Percentiles rank a stretch among this genome's conserved stretches.
Evolutionary conservation across 2,797 vertebrate genomes (phyloP).

Genomic region (Stomatorhinus walkeri): DNA sequence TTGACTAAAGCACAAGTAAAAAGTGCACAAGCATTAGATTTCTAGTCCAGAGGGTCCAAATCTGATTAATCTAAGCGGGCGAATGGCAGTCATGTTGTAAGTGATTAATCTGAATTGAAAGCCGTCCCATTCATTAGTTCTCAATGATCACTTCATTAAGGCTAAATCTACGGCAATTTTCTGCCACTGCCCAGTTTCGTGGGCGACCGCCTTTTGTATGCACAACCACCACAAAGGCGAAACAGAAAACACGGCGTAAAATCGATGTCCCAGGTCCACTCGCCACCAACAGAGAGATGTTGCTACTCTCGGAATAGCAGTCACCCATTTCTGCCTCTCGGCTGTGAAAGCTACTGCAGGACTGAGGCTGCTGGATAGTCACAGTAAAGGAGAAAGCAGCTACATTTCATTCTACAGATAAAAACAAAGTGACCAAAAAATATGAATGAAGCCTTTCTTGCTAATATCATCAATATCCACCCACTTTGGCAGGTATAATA

Average conservation of each 20-base stretch:
- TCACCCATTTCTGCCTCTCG: not conserved
- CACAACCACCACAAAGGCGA: not conserved
- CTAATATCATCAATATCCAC: not conserved
- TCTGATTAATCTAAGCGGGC: not conserved
- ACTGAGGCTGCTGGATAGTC: not conserved
- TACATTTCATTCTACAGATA: not conserved
- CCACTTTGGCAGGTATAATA: not conserved
- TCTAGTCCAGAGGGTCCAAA: not conserved
- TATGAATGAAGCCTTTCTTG: not conserved
- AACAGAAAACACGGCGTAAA: not conserved
- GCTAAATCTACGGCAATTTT: not conserved
- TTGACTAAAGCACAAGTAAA: not conserved
- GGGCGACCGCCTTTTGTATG: not conserved
- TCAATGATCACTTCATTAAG: not conserved
- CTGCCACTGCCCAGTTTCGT: not conserved
- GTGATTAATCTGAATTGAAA: not conserved
- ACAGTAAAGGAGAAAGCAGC: not conserved
- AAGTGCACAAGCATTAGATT: not conserved
- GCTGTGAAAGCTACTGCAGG: not conserved
- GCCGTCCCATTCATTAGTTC: not conserved
- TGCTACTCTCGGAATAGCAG: not conserved
- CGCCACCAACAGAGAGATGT: not conserved
- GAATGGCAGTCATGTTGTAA: not conserved
- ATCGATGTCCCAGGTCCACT: not conserved
- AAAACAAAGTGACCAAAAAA: not conserved